phyloP scores from a whole-genome alignment of 2,888 invertebrate genomes.

The Prosopocoilus inquinatus region DNA sequence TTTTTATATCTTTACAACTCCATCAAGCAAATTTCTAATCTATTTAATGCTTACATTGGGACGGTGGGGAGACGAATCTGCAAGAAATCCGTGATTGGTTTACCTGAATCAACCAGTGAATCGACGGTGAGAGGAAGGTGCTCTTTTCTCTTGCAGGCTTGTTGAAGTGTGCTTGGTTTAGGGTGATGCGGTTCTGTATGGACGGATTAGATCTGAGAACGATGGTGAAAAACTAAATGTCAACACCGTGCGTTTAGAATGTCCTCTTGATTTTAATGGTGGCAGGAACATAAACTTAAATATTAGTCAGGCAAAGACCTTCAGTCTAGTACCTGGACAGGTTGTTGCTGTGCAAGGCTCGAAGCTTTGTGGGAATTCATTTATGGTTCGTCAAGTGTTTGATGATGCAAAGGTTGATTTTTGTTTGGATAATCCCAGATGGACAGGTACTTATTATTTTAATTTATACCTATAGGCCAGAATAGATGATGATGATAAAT shows the following conservation, averaged over 20 bases:
- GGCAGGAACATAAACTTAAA: constrained; percentile 46
- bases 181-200: constrained; percentile 52
- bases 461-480: not conserved
- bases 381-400: constrained; percentile 66
- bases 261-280: constrained; percentile 58
- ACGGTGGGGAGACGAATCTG: too few relatives aligned
- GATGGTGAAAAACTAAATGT: constrained; percentile 69
- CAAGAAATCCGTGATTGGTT: too few relatives aligned
- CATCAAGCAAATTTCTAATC: too few relatives aligned
- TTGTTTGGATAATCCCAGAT: constrained; percentile 49
- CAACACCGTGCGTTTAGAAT: constrained; percentile 69
- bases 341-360: constrained; percentile 71
- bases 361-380: constrained; percentile 67
- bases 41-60: too few relatives aligned
- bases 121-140: too few relatives aligned
- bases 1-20: too few relatives aligned
- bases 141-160: too few relatives aligned
- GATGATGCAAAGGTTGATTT: constrained; percentile 54
- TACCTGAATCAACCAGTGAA: too few relatives aligned
- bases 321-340: constrained; percentile 77
- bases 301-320: constrained; percentile 56
- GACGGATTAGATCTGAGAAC: constrained; percentile 71
- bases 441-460: constrained; percentile 32
- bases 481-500: too few relatives aligned
- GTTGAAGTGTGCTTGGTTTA: constrained; percentile 20